Evolutionary conservation across 2,888 invertebrate species (phyloP), one percentile per base, ranked within the genome.

Genomic region (Apocheima hispidaria): DNA sequence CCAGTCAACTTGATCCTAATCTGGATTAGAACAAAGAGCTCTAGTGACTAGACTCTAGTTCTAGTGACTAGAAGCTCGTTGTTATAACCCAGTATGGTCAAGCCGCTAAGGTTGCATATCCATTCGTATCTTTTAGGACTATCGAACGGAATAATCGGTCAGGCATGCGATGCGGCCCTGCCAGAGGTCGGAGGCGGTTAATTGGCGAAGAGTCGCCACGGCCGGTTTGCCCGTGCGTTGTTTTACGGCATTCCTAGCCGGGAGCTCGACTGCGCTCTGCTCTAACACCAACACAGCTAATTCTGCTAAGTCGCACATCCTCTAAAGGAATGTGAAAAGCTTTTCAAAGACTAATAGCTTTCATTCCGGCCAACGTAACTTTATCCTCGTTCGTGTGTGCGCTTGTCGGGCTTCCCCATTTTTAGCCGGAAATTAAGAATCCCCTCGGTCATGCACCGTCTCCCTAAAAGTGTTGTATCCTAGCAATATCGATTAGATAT

Each of bases 131-230:
- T 87, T 82, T 79, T 80, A 84, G 80, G 80, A 83, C 78, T 82
- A 84, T 83, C 78, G 72, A 73, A 72, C 72, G 71, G 68, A 73
- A 77, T 78, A 77, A 77, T 76, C 76, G 72, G 70, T 68, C 71
- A 74, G 82, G 81, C 81, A 82, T 79, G 82, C 83, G 75, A 83
- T 79, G n/a, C n/a, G n/a, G n/a, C n/a, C n/a, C n/a, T n/a, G n/a
- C 73, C 77, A 79, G 86, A 86, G 91, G 88, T 90, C 87, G 86
- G 78, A 80, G 80, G 84, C 89, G 87, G 90, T 90, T 91, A 91
- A 92, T 91, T 90, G 90, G 86, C 90, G 86, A 88, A 81, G 84
- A 86, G 80, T 78, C 81, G 85, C 82, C 79, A 68, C 70, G 77
- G 79, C 85, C 86, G 89, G 91, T 90, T 89, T 88, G 56, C 75